A percentile compares a stretch with the other conserved stretches of the same genome.
Conservation (phyloP, 30 jellyfish, hydroid and myxozoan genomes). For the Aurelia sp. region DNA sequence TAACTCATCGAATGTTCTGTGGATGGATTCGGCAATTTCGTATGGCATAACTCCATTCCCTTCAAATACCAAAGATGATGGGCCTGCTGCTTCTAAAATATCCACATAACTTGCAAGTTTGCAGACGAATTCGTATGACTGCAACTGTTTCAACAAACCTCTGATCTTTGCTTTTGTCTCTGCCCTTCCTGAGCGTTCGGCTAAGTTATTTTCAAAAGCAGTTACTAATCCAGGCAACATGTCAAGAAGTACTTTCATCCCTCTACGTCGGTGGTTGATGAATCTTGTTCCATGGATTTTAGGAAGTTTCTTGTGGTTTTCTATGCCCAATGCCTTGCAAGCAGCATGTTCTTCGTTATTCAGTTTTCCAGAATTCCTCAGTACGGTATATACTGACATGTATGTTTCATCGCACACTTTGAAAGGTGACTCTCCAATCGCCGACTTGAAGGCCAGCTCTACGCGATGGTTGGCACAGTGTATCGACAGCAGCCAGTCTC, state of each 20-base stretch:
- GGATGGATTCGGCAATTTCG: conserved; percentile 40
- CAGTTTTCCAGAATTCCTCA: conserved; percentile 44
- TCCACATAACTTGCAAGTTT: conserved; percentile 60
- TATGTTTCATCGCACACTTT: conserved; percentile 40
- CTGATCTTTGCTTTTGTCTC: conserved; percentile 67
- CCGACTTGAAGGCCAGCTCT: conserved; percentile 66
- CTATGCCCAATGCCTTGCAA: conserved; percentile 39
- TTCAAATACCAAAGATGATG: conserved; percentile 69
- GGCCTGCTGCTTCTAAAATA: conserved; percentile 59
- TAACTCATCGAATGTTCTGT: conserved; percentile 50
- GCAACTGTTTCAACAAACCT: conserved; percentile 57
- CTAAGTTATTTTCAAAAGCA: conserved; percentile 61
- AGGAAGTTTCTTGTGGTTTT: conserved; percentile 34
- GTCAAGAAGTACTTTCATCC: conserved; percentile 17
- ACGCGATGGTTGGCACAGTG: conserved; percentile 78
- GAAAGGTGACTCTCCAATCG: conserved; percentile 28
- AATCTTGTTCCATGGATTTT: conserved; percentile 68
- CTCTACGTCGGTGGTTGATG: conserved; percentile 35
- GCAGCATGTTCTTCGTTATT: conserved; percentile 30
- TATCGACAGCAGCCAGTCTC: conserved; percentile 79
- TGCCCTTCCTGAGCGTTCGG: conserved; percentile 53
- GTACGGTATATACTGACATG: conserved; percentile 5
- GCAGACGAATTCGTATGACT: conserved; percentile 56
- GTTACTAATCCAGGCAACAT: conserved; percentile 73
- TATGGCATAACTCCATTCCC: conserved; percentile 55